Conservation (phyloP, 2,113 vertebrate genomes). For the Gasterosteus nipponicus region DNA sequence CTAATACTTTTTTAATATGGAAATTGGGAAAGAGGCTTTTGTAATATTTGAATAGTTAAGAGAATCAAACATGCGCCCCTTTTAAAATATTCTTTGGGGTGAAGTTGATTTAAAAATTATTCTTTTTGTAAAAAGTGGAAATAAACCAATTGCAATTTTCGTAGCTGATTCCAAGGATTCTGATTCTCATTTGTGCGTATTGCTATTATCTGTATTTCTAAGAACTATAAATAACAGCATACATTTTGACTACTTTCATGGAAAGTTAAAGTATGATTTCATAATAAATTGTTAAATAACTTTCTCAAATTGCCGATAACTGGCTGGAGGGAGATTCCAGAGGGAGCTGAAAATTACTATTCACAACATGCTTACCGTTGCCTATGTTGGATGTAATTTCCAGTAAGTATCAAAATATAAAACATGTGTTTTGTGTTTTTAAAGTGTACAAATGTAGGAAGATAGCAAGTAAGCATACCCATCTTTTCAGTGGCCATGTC, state of each 20-base stretch:
- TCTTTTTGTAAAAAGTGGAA: neutral
- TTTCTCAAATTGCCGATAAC: neutral
- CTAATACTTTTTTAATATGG: constrained; percentile 19
- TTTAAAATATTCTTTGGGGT: neutral
- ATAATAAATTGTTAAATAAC: too few relatives aligned
- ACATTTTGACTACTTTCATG: neutral
- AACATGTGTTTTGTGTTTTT: neutral
- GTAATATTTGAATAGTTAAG: neutral
- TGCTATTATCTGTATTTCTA: neutral
- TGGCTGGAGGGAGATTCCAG: neutral
- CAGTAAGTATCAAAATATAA: neutral
- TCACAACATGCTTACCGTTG: neutral
- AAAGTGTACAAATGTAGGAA: neutral
- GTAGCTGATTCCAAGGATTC: neutral
- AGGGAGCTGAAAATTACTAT: neutral
- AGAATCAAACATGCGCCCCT: neutral
- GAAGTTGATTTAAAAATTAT: neutral
- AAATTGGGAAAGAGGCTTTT: neutral
- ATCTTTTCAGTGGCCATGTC: neutral
- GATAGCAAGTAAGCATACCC: neutral
- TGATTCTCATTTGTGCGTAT: too few relatives aligned
- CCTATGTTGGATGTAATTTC: neutral
- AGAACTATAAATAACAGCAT: neutral
- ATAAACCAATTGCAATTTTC: too few relatives aligned
- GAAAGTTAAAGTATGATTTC: neutral